phyloP scores from a whole-genome alignment of 2,113 vertebrate genomes.

The Zapus hudsonius region DNA sequence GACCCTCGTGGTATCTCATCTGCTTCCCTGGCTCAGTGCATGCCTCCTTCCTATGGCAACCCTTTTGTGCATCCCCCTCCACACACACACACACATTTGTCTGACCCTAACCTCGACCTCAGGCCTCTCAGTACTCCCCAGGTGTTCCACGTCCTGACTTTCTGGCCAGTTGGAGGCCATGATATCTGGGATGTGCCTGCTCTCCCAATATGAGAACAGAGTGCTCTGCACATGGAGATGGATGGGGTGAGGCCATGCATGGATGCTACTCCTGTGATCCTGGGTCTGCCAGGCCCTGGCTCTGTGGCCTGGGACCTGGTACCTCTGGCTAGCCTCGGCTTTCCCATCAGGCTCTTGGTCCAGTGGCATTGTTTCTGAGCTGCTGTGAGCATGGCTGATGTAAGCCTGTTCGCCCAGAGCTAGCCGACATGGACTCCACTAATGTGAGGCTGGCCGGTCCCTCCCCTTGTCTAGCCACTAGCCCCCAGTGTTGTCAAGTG shows the following conservation, averaged over 20 bases:
- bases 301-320: not conserved
- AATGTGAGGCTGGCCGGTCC: not conserved
- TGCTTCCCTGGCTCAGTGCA: rapidly evolving
- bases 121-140: rapidly evolving
- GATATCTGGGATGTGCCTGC: rapidly evolving
- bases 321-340: not conserved
- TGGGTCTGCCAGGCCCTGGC: not conserved
- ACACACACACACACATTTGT: no score
- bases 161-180: not conserved
- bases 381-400: rapidly evolving
- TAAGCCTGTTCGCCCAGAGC: rapidly evolving
- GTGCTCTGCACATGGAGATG: no score
- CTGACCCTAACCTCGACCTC: rapidly evolving
- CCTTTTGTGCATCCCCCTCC: rapidly evolving
- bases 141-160: no score
- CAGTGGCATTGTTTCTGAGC: not conserved
- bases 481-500: slow-evolving; percentile 49
- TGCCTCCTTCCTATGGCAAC: rapidly evolving
- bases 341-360: not conserved
- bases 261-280: not conserved
- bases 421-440: not conserved
- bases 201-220: not conserved
- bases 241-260: no score
- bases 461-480: slow-evolving; percentile 41
- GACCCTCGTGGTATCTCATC: not conserved